phyloP scores from a whole-genome alignment of 2,888 invertebrate genomes.

The Luperina nickerlii region DNA sequence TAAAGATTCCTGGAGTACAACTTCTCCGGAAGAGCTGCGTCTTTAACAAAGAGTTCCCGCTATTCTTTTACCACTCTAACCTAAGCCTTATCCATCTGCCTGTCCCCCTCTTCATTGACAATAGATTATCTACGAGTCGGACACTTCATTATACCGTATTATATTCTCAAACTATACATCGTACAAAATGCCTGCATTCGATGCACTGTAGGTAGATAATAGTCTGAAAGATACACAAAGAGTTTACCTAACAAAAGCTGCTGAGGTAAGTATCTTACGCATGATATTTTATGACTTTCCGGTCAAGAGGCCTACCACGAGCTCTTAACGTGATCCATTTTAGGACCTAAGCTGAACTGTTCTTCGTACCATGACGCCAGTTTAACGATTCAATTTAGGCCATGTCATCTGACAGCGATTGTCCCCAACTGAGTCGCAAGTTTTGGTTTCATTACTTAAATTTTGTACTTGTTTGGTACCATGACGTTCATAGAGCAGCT shows the following conservation, averaged over 20 bases:
- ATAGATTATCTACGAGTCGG: slow-evolving; percentile 81
- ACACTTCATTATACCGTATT: slow-evolving; percentile 78
- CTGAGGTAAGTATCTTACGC: background rate
- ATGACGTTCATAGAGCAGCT: too few species aligned
- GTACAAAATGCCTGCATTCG: slow-evolving; percentile 45
- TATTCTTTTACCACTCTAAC: slow-evolving; percentile 19
- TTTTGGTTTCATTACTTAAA: too few species aligned
- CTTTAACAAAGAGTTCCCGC: slow-evolving; percentile 10
- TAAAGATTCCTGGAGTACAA: background rate
- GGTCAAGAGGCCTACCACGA: too few species aligned
- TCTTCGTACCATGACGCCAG: too few species aligned
- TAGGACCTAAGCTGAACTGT: too few species aligned
- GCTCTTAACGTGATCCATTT: too few species aligned
- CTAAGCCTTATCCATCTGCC: slow-evolving; percentile 54
- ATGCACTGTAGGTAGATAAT: slow-evolving; percentile 25
- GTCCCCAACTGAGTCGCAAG: too few species aligned
- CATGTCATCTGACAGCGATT: too few species aligned
- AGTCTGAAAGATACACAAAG: slow-evolving; percentile 30
- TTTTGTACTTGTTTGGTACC: too few species aligned
- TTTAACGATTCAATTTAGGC: too few species aligned
- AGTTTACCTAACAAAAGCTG: slow-evolving; percentile 14
- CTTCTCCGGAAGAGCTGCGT: background rate
- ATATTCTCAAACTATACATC: slow-evolving; percentile 66
- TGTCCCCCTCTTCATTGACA: slow-evolving; percentile 77
- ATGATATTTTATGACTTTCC: background rate